Base-by-base conservation (phyloP, 2,888 invertebrate genomes). In the Agriotes lineatus region DNA sequence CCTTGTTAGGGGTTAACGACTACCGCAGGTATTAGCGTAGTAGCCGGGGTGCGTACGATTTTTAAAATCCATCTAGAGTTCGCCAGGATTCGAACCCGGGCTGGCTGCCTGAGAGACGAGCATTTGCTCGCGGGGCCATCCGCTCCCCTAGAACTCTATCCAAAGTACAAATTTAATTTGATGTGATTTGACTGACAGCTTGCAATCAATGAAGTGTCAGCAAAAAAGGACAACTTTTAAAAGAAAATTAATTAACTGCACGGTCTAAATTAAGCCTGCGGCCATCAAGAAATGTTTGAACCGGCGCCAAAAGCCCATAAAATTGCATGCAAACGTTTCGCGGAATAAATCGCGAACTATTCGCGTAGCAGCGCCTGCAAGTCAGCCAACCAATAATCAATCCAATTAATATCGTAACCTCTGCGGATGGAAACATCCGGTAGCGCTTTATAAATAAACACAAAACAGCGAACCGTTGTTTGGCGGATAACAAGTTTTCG, bases 241-340 rank as follows among this genome's bases (percentile, higher is more conserved):
- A 12, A 6, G 3, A 37, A 37, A 37, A 37, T 37, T 37, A 37
- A 1, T 2, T 1, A 1, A 12, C 12, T 37, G 6, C 16, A 2
- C 16, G 42, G 6, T 20, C 22, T 48, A 48, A 48, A 22, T 48
- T 25, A 9, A 48, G 48, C n/a, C 12, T 18, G 20, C 20, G 25
- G n/a, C 22, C 10, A 48, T 48, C 22, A 48, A 10, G 20, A 48
- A 22, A 48, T 20, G 10, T 48, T 48, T 48, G 48, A 48, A 48
- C 14, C 48, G 14, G 1, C 12, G 48, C 48, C 48, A 45, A 10
- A 10, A 45, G 20, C 2, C 22, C 6, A 48, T 20, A 48, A 48
- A 25, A 48, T 48, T 12, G 48, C 25, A 12, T 20, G 48, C 48
- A 48, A 48, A 22, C 19, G 19, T 22, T 48, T 48, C 48, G 10